Evolutionary conservation across 1,140 invertebrate genomes (phyloP).

Genomic region (Pentalonia nigronervosa): DNA sequence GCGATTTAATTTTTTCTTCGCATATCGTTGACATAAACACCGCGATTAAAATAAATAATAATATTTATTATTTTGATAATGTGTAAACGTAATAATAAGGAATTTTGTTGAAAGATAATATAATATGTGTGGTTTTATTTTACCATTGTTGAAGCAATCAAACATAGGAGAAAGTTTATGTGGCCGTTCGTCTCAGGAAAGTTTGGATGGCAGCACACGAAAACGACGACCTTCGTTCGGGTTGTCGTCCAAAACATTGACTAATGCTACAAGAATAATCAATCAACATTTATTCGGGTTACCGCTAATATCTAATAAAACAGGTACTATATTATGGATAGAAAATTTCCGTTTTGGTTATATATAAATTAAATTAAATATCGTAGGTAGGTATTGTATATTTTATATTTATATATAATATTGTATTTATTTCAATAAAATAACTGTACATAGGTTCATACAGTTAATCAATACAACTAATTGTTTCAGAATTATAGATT

Average conservation of each 20-base stretch:
- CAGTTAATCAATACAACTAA: background rate
- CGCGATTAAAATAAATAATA: background rate
- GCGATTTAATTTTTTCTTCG: background rate
- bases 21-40: no score
- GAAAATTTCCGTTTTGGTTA: background rate
- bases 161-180: conserved; percentile 29
- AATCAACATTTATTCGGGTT: conserved; percentile 78
- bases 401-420: background rate
- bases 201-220: conserved; percentile 64
- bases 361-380: background rate
- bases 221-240: conserved; percentile 68
- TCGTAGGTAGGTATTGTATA: background rate
- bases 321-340: conserved; percentile 42
- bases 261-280: conserved; percentile 73
- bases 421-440: background rate
- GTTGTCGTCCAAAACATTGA: conserved; percentile 72
- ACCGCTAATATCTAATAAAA: conserved; percentile 55
- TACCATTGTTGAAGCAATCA: conserved; percentile 60
- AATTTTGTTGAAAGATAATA: background rate
- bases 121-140: background rate
- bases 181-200: conserved; percentile 67
- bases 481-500: background rate
- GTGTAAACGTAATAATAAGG: background rate
- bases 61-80: background rate
- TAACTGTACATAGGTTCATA: background rate